phyloP scores from a whole-genome alignment of 2,888 invertebrate genomes.

The Rotaria sp. region DNA sequence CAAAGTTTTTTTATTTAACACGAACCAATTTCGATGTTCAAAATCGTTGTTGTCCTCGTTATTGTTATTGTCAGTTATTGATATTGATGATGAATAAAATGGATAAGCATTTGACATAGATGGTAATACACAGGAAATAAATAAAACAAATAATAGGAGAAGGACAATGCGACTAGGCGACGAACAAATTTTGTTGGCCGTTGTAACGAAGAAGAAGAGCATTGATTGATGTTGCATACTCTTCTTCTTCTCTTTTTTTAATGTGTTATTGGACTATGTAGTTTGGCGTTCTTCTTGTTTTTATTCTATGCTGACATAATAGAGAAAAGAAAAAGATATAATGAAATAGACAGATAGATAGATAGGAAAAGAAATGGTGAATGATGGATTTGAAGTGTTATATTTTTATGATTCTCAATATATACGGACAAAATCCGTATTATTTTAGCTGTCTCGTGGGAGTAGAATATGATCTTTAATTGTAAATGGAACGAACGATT shows the following conservation, averaged over 20 bases:
- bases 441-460: neutral
- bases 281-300: neutral
- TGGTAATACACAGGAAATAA: neutral
- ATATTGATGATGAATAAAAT: neutral
- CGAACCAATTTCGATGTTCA: neutral
- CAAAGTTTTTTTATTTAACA: neutral
- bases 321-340: neutral
- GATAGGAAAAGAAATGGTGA: neutral
- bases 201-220: constrained; percentile 9
- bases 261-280: neutral
- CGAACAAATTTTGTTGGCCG: neutral
- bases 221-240: constrained; percentile 18
- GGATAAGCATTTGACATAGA: neutral
- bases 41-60: neutral
- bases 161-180: neutral
- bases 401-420: neutral
- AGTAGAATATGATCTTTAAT: neutral
- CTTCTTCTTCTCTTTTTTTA: neutral
- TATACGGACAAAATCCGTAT: neutral
- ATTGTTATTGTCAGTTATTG: neutral
- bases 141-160: neutral
- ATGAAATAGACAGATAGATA: neutral
- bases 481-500: neutral
- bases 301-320: neutral
- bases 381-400: neutral